Conservation (phyloP, 2,888 invertebrate species). For the Acanthosepion lycidas region DNA sequence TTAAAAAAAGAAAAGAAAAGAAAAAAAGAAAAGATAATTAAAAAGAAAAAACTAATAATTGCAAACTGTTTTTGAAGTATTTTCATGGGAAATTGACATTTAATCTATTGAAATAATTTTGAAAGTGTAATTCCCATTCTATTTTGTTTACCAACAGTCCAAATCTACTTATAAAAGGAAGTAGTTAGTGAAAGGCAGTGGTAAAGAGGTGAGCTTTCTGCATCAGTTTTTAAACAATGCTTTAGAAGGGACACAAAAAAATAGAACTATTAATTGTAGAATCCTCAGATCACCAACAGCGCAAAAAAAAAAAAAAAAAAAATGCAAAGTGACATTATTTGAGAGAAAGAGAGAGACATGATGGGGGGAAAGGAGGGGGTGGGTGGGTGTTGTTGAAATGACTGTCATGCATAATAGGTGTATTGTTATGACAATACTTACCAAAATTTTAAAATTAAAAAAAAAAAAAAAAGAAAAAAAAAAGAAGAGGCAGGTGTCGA, state of each 20-base stretch:
- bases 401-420: constrained; percentile 33
- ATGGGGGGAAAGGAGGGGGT: too few species aligned
- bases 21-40: too few species aligned
- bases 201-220: not conserved
- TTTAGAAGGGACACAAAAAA: not conserved
- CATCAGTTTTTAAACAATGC: constrained; percentile 33
- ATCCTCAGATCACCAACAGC: constrained; percentile 16
- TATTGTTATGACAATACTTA: not conserved
- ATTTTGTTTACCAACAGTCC: too few species aligned
- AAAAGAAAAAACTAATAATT: too few species aligned
- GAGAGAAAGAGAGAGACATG: not conserved
- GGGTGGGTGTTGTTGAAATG: not conserved
- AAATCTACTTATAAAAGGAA: too few species aligned
- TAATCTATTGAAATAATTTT: too few species aligned
- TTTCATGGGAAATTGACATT: too few species aligned
- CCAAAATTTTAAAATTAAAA: not conserved
- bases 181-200: not conserved
- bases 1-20: too few species aligned
- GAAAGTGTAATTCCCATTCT: too few species aligned
- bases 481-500: not conserved
- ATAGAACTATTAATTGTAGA: not conserved
- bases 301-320: not conserved
- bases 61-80: too few species aligned
- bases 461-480: not conserved
- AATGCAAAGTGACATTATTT: not conserved